phyloP scores from a whole-genome alignment of 2,888 invertebrate genomes.

The Tupiocoris notatus region DNA sequence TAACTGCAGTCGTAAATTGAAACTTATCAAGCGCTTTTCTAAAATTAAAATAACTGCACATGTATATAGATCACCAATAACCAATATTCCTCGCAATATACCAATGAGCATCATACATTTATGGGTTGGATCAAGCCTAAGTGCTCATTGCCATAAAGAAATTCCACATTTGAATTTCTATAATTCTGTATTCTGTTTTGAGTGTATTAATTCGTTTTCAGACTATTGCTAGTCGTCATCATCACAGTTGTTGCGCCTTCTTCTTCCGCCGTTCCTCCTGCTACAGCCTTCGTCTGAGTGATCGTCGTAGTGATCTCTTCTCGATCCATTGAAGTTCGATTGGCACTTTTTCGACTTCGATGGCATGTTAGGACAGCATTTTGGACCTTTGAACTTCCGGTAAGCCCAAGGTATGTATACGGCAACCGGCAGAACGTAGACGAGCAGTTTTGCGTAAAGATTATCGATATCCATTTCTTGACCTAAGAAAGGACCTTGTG shows the following conservation, averaged over 20 bases:
- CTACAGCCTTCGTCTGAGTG: neutral
- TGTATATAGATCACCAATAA: no score
- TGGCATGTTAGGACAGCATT: conserved; percentile 26
- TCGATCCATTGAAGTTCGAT: neutral
- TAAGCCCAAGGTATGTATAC: conserved; percentile 35
- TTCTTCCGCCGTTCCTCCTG: neutral
- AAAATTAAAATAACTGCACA: no score
- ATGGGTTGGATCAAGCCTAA: no score
- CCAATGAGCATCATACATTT: no score
- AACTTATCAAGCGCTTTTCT: no score
- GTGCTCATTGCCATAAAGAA: no score
- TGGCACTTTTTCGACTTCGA: neutral
- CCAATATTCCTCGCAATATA: no score
- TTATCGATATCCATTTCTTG: neutral
- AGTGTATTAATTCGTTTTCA: no score
- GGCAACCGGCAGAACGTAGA: conserved; percentile 30
- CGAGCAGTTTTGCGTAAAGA: conserved; percentile 10
- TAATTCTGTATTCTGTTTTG: neutral
- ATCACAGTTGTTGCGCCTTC: neutral
- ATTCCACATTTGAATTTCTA: no score
- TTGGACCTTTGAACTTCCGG: conserved; percentile 27
- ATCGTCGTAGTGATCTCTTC: neutral
- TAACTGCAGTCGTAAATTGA: no score
- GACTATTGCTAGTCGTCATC: neutral
- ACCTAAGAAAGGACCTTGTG: no score